Evolutionary conservation across 2,888 invertebrate genomes (phyloP), one percentile per base, ranked within the genome.

Genomic region (Priocnemis perturbator): DNA sequence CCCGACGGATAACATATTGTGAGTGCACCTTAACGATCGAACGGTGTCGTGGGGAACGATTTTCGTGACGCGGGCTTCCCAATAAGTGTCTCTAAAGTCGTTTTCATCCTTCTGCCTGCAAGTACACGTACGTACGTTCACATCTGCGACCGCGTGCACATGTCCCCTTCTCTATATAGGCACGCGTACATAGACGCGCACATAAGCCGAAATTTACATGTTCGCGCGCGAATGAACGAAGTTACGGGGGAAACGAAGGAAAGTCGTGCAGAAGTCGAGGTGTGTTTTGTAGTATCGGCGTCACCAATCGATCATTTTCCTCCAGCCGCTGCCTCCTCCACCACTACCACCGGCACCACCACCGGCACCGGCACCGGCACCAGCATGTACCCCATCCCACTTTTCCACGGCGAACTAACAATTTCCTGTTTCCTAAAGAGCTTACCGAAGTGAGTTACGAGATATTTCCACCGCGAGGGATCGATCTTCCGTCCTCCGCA

Each of bases 361-460:
- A 26, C 3, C 26, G 26, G 26, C 26, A 26, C n/a, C n/a, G 7
- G 26, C 37, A 37, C 14, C 37, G 11, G 11, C 37, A 11, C 37
- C 37, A 11, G 37, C 14, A 11, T 11, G 14, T 9, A 1, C 37
- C 37, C 7, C 77, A 76, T 73, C 66, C 75, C 74, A 77, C 77
- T 78, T 81, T 80, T 82, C 82, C 81, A 77, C 79, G 66, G 73
- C 79, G 75, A 83, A 84, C 84, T 87, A 86, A 87, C 85, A 86
- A 87, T 87, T 87, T 88, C 86, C 87, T 84, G 83, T 81, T 87
- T 88, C 86, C 87, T 86, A 85, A 86, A 87, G 85, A 86, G 84
- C 84, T 86, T 85, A 85, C 82, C 79, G 77, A 84, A 85, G 79
- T 83, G 86, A 88, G 84, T 87, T 87, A 86, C 83, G 85, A 83